Evolutionary conservation across 2,888 invertebrate species (phyloP).

Genomic region (Tinea semifulvella): DNA sequence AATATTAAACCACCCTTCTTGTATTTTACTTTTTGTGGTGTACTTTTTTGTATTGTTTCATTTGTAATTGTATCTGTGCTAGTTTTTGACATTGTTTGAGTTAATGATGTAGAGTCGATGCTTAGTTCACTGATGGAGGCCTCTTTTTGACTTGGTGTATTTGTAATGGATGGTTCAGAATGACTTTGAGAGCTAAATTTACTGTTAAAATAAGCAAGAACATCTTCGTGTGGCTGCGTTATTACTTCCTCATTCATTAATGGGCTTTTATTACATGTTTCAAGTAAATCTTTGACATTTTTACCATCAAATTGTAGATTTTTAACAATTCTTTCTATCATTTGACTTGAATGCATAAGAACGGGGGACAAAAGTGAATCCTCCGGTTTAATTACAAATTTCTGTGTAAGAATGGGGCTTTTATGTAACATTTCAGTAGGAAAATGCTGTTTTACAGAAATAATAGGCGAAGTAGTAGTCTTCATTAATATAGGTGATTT

Average conservation of each 20-base stretch:
- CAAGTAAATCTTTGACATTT: neutral
- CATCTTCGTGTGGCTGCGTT: too few species aligned
- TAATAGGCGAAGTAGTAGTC: neutral
- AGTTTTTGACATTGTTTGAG: neutral
- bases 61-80: neutral
- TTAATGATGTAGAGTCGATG: neutral
- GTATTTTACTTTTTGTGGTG: constrained; percentile 9
- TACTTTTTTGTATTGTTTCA: neutral
- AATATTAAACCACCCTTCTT: constrained; percentile 57
- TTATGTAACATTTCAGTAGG: neutral
- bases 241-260: neutral
- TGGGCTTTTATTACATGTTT: neutral
- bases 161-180: too few species aligned
- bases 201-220: too few species aligned
- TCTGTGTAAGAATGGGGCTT: neutral
- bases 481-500: constrained; percentile 33
- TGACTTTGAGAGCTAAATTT: too few species aligned
- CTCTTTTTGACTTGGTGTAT: too few species aligned
- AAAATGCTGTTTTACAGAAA: neutral
- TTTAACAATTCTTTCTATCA: neutral
- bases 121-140: neutral
- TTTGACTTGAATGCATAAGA: neutral
- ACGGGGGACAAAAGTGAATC: too few species aligned
- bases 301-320: neutral
- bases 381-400: neutral